Base-by-base conservation (phyloP, 1,140 invertebrate species). In the Copidosoma floridanum region DNA sequence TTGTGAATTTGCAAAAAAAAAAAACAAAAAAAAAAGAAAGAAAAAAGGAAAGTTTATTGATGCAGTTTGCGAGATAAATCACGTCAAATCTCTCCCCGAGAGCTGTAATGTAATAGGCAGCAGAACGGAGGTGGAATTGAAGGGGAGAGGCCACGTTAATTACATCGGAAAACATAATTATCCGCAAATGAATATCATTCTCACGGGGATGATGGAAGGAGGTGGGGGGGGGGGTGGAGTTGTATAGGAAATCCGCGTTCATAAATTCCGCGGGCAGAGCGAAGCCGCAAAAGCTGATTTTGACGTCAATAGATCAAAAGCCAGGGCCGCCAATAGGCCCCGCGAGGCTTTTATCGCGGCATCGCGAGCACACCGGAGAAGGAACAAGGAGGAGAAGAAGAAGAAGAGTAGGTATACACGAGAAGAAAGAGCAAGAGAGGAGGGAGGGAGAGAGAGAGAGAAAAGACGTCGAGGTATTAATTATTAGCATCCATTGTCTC, bases 401-500 rank as follows among this genome's bases (percentile, higher is more conserved):
- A n/a, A n/a, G n/a, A n/a, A n/a, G n/a, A n/a, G n/a, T n/a, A n/a
- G n/a, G n/a, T n/a, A n/a, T n/a, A n/a, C n/a, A n/a, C n/a, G n/a
- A n/a, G n/a, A n/a, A n/a, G n/a, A 18, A 11, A 20, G 47, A 50
- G 47, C n/a, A 12, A 38, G 47, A 21, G 29, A 50, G 29, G n/a
- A 35, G 47, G 23, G 47, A 38, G 3, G n/a, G 48, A 51, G 48
- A 51, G 48, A 24, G 32, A 14, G 20, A 51, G 29, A 35, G 32
- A 51, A n/a, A 35, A 38, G 54, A 57, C 29, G 55, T 58, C 56
- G 57, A 60, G 57, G 41, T 61, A 61, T 54, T 61, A 61, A 61
- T 61, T 61, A 61, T 61, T 61, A 20, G 51, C 44, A 21, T 54
- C 51, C 58, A 61, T 61, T 61, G 51, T 61, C 51, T 61, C 51